phyloP scores from a whole-genome alignment of 2,113 vertebrate genomes.

The Syngnathus floridae region DNA sequence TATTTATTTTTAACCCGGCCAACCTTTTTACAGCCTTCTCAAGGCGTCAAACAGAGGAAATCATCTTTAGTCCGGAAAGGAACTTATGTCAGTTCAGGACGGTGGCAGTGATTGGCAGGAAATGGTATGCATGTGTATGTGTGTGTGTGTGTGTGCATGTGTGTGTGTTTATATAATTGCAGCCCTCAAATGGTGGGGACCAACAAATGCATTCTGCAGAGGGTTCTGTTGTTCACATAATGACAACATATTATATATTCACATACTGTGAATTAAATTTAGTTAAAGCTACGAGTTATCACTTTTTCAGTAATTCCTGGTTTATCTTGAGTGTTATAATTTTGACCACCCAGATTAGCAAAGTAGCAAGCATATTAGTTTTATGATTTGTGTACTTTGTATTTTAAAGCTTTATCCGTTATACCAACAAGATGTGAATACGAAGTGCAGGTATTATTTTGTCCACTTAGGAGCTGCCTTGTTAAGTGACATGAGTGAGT shows the following conservation, averaged over 20 bases:
- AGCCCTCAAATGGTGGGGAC: background rate
- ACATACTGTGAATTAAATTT: background rate
- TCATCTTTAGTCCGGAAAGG: constrained; percentile 69
- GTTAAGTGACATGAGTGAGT: background rate
- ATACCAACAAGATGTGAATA: background rate
- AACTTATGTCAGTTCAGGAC: constrained; percentile 58
- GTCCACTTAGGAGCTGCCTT: background rate
- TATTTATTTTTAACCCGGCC: constrained; percentile 13
- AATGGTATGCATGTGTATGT: constrained; percentile 36
- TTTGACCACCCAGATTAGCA: background rate
- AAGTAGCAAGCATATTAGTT: background rate
- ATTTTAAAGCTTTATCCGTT: background rate
- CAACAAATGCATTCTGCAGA: background rate
- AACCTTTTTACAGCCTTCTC: constrained; percentile 49
- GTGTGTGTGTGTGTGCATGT: constrained; percentile 13
- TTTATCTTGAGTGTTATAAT: background rate
- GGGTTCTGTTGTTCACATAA: background rate
- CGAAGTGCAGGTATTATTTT: background rate
- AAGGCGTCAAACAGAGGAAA: constrained; percentile 71
- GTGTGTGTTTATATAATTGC: background rate
- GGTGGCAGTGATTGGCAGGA: constrained; percentile 49
- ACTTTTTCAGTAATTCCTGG: background rate
- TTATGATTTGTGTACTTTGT: background rate
- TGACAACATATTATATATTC: background rate
- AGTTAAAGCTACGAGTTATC: background rate